These are phyloP conservation scores for Holacanthella duospinosa DNA, from an alignment of 2,888 invertebrate genomes.

Conservation along the genomic window DNA sequence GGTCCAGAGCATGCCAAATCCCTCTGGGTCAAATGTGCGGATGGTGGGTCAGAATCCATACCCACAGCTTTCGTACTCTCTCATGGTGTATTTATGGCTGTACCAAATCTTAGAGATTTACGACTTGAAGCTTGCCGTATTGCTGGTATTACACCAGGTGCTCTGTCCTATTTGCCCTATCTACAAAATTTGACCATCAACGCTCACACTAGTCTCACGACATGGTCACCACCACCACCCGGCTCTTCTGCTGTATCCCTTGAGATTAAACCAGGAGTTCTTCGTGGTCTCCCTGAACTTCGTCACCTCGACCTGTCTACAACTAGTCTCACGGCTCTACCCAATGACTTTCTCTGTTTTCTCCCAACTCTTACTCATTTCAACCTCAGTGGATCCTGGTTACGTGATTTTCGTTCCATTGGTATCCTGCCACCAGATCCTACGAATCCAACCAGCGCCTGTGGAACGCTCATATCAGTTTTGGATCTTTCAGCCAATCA, in stretches of 20 bases:
- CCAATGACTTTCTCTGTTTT: conserved; percentile 66
- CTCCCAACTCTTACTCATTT: conserved; percentile 60
- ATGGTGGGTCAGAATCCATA: conserved; percentile 6
- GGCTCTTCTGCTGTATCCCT: conserved; percentile 67
- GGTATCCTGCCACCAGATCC: conserved; percentile 48
- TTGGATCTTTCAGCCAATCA: conserved; percentile 68
- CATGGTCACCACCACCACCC: conserved; percentile 5
- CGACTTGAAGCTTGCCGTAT: conserved; percentile 74
- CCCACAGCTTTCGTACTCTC: conserved; percentile 30
- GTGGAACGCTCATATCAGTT: conserved; percentile 57
- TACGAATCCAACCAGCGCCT: conserved; percentile 45
- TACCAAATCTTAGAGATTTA: conserved; percentile 58
- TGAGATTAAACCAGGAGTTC: conserved; percentile 62
- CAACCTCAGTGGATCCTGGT: conserved; percentile 67
- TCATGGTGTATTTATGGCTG: conserved; percentile 36
- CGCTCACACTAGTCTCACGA: conserved; percentile 56
- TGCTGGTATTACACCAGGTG: conserved; percentile 66
- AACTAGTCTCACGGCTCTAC: conserved; percentile 69
- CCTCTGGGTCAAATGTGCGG: conserved; percentile 34
- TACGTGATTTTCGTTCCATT: conserved; percentile 63
- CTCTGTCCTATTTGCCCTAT: conserved; percentile 68
- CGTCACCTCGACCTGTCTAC: conserved; percentile 65
- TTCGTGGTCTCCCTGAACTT: conserved; percentile 60
- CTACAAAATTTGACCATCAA: conserved; percentile 67
- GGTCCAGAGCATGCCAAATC: conserved; percentile 37